Conservation (phyloP, 2,888 invertebrate species). For the Carcina quercana region DNA sequence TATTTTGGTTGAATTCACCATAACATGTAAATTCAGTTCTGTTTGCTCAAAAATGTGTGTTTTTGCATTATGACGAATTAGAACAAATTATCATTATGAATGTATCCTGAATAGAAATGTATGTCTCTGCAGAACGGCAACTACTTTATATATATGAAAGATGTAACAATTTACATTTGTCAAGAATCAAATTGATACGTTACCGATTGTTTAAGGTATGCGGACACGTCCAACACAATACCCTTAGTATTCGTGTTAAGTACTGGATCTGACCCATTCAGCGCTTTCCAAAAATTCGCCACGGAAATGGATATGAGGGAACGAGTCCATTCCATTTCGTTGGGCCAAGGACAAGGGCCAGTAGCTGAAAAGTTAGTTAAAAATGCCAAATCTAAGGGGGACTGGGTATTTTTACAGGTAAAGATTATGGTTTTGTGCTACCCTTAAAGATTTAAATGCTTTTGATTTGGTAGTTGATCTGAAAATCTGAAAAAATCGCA, state of each 20-base stretch:
- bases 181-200: too few relatives aligned
- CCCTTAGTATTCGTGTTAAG: constrained; percentile 92
- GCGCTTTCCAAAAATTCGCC: constrained; percentile 87
- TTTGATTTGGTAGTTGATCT: too few relatives aligned
- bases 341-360: constrained; percentile 93
- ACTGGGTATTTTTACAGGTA: constrained; percentile 93
- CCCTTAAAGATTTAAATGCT: too few relatives aligned
- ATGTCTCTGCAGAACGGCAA: too few relatives aligned
- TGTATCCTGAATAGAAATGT: neutral
- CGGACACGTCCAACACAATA: constrained; percentile 80
- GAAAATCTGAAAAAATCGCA: too few relatives aligned
- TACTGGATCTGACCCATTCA: constrained; percentile 92
- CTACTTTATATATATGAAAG: too few relatives aligned
- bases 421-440: too few relatives aligned
- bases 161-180: too few relatives aligned
- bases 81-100: constrained; percentile 30
- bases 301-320: constrained; percentile 81
- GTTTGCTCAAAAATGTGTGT: too few relatives aligned
- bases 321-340: constrained; percentile 85
- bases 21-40: too few relatives aligned
- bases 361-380: constrained; percentile 88
- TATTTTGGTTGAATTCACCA: too few relatives aligned
- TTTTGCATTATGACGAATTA: too few relatives aligned
- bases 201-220: constrained; percentile 69
- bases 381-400: constrained; percentile 80